Evolutionary conservation across 2,113 vertebrate genomes (phyloP), one percentile per base, ranked within the genome.

Genomic region (Phyllopteryx taeniolatus): DNA sequence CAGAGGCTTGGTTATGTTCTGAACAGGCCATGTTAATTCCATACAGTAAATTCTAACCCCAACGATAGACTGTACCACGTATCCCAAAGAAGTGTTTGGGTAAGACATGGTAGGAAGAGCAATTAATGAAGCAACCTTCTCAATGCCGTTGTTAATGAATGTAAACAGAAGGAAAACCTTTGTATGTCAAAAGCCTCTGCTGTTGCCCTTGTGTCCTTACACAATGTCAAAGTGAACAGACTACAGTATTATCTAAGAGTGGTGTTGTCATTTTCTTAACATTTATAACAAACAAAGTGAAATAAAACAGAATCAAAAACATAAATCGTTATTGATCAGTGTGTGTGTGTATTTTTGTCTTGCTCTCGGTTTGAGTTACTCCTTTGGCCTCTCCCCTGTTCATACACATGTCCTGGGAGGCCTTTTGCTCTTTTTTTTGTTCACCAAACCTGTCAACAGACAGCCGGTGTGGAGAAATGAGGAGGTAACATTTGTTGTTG

Each of bases 401-500:
- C 49, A 67, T 75, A 79, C 77, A 83, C 77, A 67, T 84, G 85
- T 83, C 80, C 19, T 33, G 5, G 67, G 82, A 74, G 84, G 82
- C 84, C 79, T 56, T 66, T 73, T 76, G 73, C 78, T 82, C 75
- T 78, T 83, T 39, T 39, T 59, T 27, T 72, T 79, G 63, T 64
- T 66, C 67, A 72, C 51, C 74, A 74, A 65, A 64, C 76, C 43
- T 67, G 65, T 75, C 83, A 73, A 85, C 75, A 83, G 83, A 77
- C 82, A 83, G 79, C 59, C 31, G 7, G 0, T 22, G 63, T 74
- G 62, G 68, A 85, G 79, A 75, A 72, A 75, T 33, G 60, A 73
- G 68, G 72, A 72, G 79, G 57, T 20, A 17, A 70, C 76, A 73
- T 82, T 84, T 83, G 79, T 82, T 85, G 80, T 84, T 76, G 78